These are phyloP conservation scores for Clunio marinus DNA, from an alignment of 2,888 invertebrate species.

Conservation along the genomic window DNA sequence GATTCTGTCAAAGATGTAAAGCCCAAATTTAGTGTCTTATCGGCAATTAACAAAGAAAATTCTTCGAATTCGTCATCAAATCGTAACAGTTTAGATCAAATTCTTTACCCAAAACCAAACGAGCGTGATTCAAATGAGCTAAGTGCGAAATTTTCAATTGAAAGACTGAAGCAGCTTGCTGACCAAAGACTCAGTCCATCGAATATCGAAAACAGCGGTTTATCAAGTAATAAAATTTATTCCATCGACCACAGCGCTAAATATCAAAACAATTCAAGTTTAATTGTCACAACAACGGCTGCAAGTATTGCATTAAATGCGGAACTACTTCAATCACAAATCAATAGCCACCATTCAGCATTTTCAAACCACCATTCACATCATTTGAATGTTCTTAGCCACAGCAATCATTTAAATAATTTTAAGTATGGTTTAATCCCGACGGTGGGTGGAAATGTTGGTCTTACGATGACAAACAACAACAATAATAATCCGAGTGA, in stretches of 20 bases:
- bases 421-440: slow-evolving; percentile 37
- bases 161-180: slow-evolving; percentile 49
- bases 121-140: slow-evolving; percentile 40
- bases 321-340: slow-evolving; percentile 39
- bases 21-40: slow-evolving; percentile 33
- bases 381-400: slow-evolving; percentile 41
- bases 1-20: slow-evolving; percentile 23
- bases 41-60: slow-evolving; percentile 36
- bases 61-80: slow-evolving; percentile 1
- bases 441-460: slow-evolving; percentile 23
- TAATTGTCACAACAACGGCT: slow-evolving; percentile 40
- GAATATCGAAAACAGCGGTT: slow-evolving; percentile 42
- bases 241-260: slow-evolving; percentile 36
- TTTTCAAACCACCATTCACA: slow-evolving; percentile 40
- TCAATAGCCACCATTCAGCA: slow-evolving; percentile 40
- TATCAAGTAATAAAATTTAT: slow-evolving; percentile 32
- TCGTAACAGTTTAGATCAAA: slow-evolving; percentile 38
- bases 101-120: slow-evolving; percentile 26
- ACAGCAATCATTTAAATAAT: slow-evolving; percentile 40
- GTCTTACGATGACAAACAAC: slow-evolving; percentile 3
- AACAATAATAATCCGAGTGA: slow-evolving; percentile 42
- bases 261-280: slow-evolving; percentile 30
- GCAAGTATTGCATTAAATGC: slow-evolving; percentile 40
- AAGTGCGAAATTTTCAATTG: slow-evolving; percentile 48
- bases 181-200: slow-evolving; percentile 49